Evolutionary conservation across 2,797 vertebrate genomes (phyloP).

Genomic region (Basileuterus tristriatus): DNA sequence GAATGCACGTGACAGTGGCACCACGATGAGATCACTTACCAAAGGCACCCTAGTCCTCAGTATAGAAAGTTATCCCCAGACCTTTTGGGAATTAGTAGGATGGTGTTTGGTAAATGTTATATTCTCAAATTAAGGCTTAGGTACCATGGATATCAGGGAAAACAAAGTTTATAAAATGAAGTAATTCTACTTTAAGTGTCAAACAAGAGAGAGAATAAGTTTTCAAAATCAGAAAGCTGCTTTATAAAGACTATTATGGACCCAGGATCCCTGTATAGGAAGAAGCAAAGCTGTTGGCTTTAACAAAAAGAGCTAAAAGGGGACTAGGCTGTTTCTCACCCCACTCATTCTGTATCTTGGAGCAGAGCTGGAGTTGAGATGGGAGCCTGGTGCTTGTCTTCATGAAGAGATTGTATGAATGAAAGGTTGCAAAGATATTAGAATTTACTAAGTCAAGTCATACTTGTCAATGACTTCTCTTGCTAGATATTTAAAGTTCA

Average conservation of each 20-base stretch:
- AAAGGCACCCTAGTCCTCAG: neutral
- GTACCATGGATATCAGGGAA: neutral
- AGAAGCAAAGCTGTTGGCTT: neutral
- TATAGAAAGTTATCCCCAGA: neutral
- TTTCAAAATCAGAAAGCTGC: neutral
- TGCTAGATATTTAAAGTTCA: conserved; percentile 76
- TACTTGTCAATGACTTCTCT: conserved; percentile 73
- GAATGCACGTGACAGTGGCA: rapidly evolving
- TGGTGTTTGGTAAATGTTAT: neutral
- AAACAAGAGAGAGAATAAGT: neutral
- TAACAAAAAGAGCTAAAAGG: neutral
- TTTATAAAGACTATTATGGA: neutral
- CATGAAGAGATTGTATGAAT: neutral
- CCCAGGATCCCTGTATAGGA: neutral
- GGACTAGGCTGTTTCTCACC: neutral
- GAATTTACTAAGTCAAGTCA: conserved; percentile 61
- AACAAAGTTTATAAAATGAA: neutral
- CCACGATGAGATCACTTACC: neutral
- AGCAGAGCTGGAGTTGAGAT: neutral
- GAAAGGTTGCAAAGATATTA: conserved; percentile 32
- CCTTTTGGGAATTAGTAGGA: neutral
- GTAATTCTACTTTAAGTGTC: neutral
- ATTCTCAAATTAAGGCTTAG: neutral
- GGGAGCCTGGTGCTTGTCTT: neutral
- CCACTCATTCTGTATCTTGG: neutral